These are phyloP conservation scores for Drosophila ustulata DNA, from an alignment of 2,888 invertebrate genomes.

Conservation along the genomic window DNA sequence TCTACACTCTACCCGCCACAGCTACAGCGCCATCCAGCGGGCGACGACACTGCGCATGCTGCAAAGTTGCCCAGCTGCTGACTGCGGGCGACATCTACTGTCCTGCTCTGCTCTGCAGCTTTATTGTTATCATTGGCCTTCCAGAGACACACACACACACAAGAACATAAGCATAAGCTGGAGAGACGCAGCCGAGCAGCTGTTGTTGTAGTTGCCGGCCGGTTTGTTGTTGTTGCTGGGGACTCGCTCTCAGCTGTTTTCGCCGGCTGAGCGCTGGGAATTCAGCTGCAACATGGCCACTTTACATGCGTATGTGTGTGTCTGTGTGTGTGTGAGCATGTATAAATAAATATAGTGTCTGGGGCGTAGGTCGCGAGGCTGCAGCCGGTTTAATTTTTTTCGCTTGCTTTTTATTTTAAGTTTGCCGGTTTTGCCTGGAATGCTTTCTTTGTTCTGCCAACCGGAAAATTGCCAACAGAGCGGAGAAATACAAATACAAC, in stretches of 20 bases:
- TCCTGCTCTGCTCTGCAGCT: slow-evolving; percentile 1
- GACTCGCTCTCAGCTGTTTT: slow-evolving; percentile 72
- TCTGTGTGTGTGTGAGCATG: background rate
- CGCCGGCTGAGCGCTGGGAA: slow-evolving; percentile 64
- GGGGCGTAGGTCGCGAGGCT: slow-evolving; percentile 51
- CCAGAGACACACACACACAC: slow-evolving; percentile 42
- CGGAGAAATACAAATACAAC: slow-evolving; percentile 15
- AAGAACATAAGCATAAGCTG: background rate
- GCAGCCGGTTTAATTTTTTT: slow-evolving; percentile 64
- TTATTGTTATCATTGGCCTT: slow-evolving; percentile 31
- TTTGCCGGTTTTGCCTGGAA: slow-evolving; percentile 47
- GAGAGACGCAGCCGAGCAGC: slow-evolving; percentile 54
- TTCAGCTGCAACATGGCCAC: slow-evolving; percentile 73
- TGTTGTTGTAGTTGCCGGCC: slow-evolving; percentile 72
- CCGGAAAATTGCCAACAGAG: slow-evolving; percentile 57
- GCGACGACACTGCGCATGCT: slow-evolving; percentile 64
- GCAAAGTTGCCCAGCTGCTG: slow-evolving; percentile 27
- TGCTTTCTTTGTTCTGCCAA: slow-evolving; percentile 74
- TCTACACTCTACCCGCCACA: background rate
- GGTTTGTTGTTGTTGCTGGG: slow-evolving; percentile 12
- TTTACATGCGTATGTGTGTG: slow-evolving; percentile 45
- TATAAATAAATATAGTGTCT: slow-evolving; percentile 21
- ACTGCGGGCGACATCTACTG: slow-evolving; percentile 15
- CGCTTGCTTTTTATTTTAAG: slow-evolving; percentile 20
- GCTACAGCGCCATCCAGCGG: slow-evolving; percentile 4